Evolutionary conservation across 92 coral and sea anemone species (phyloP).

Genomic region (Palythoa heliodiscus): DNA sequence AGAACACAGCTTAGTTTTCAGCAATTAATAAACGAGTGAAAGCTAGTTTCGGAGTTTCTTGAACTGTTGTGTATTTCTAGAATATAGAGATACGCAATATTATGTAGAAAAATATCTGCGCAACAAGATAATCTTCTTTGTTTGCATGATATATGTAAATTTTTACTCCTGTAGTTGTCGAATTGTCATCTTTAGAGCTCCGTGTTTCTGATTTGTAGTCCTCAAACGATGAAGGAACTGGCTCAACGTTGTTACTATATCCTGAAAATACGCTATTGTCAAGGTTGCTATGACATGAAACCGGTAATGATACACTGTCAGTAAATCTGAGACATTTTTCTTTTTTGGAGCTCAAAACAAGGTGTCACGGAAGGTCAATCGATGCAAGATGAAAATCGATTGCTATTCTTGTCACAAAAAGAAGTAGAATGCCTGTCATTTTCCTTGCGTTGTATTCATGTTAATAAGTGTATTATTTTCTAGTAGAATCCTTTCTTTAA

Average conservation of each 20-base stretch:
- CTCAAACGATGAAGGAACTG: too few relatives aligned
- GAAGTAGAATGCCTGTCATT: background rate
- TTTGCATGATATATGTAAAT: too few relatives aligned
- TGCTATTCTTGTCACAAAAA: background rate
- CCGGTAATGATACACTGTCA: too few relatives aligned
- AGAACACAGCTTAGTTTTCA: background rate
- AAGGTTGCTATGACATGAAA: too few relatives aligned
- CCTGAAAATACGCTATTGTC: too few relatives aligned
- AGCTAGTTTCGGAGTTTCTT: background rate
- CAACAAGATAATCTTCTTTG: too few relatives aligned
- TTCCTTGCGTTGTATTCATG: background rate
- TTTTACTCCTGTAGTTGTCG: too few relatives aligned
- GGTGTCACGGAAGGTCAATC: background rate
- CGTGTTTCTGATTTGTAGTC: too few relatives aligned
- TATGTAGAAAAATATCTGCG: too few relatives aligned
- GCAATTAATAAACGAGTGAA: background rate
- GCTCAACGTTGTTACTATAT: too few relatives aligned
- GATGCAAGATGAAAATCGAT: background rate
- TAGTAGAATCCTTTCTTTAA: background rate
- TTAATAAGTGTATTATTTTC: background rate
- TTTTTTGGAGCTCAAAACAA: background rate
- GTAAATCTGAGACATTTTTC: background rate
- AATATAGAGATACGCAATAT: background rate
- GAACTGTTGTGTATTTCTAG: background rate
- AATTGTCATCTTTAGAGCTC: too few relatives aligned